These are phyloP conservation scores for Acrossocheilus wenchowensis DNA, from an alignment of 2,797 vertebrate genomes.

Conservation along the genomic window DNA sequence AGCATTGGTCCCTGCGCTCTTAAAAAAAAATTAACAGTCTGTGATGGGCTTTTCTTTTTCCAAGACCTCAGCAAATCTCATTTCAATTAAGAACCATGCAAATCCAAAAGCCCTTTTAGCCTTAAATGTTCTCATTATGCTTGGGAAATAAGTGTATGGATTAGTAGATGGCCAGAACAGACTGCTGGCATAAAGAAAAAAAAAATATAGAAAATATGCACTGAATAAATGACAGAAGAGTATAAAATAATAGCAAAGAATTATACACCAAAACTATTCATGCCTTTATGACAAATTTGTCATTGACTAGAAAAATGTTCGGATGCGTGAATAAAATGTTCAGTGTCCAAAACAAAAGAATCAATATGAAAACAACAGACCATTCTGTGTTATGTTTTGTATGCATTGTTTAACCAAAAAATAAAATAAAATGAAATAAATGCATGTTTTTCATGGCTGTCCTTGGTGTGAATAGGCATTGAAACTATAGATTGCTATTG, in stretches of 20 bases:
- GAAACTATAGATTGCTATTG: background rate
- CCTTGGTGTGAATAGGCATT: background rate
- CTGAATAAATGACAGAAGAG: background rate
- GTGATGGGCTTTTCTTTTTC: background rate
- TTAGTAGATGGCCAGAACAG: background rate
- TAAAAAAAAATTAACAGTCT: background rate
- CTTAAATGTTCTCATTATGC: slow-evolving; percentile 22
- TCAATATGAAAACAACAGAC: background rate
- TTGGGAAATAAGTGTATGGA: slow-evolving; percentile 8
- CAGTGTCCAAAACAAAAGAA: background rate
- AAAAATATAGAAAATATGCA: background rate
- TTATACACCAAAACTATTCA: background rate
- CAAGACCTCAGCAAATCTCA: slow-evolving; percentile 5
- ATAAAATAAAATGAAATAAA: background rate
- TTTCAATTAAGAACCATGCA: slow-evolving; percentile 28
- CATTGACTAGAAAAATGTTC: background rate
- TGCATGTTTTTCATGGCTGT: background rate
- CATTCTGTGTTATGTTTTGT: background rate
- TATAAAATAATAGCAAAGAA: background rate
- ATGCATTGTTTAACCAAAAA: background rate
- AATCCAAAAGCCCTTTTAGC: slow-evolving; percentile 16
- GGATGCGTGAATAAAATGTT: background rate
- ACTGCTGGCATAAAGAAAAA: background rate
- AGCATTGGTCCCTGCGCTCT: background rate
- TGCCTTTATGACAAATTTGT: background rate